Evolutionary conservation across 2,888 invertebrate genomes (phyloP).

Genomic region (Villa cingulata): DNA sequence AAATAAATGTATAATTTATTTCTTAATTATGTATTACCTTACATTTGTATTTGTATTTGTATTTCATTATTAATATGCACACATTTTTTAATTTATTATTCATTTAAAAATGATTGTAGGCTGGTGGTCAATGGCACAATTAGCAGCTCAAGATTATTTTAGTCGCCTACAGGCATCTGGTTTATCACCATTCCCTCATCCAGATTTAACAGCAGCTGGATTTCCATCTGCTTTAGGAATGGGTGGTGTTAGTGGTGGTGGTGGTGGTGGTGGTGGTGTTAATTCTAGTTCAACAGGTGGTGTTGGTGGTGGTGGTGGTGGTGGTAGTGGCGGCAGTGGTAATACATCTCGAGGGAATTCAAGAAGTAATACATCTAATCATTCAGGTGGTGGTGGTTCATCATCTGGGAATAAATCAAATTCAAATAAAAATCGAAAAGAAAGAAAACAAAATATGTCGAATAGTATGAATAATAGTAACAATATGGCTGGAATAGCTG

Average conservation of each 20-base stretch:
- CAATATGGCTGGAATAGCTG: conserved; percentile 27
- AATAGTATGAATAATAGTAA: conserved; percentile 27
- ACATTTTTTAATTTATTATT: too few species aligned
- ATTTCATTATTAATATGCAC: too few species aligned
- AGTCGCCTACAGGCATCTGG: conserved; percentile 71
- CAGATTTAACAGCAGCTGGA: conserved; percentile 48
- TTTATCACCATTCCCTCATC: conserved; percentile 53
- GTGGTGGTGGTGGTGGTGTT: conserved; percentile 26
- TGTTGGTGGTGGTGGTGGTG: conserved; percentile 24
- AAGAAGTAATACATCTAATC: conserved; percentile 3
- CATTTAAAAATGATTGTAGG: too few species aligned
- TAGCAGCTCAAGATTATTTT: conserved; percentile 78
- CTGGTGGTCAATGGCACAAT: conserved; percentile 87
- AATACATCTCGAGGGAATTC: background rate
- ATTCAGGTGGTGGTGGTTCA: conserved; percentile 15
- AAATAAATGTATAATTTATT: too few species aligned
- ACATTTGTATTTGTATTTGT: too few species aligned
- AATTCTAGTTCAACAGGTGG: background rate
- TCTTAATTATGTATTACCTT: too few species aligned
- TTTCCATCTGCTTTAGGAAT: conserved; percentile 36
- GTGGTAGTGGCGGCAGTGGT: conserved; percentile 23
- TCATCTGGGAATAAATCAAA: conserved; percentile 29
- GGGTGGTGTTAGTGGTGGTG: conserved; percentile 23
- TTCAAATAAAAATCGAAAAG: conserved; percentile 29
- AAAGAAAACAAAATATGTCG: conserved; percentile 31